Percentiles rank a stretch among this genome's conserved stretches.
Conservation (phyloP, 2,888 invertebrate species). For the Spisula subtruncata region DNA sequence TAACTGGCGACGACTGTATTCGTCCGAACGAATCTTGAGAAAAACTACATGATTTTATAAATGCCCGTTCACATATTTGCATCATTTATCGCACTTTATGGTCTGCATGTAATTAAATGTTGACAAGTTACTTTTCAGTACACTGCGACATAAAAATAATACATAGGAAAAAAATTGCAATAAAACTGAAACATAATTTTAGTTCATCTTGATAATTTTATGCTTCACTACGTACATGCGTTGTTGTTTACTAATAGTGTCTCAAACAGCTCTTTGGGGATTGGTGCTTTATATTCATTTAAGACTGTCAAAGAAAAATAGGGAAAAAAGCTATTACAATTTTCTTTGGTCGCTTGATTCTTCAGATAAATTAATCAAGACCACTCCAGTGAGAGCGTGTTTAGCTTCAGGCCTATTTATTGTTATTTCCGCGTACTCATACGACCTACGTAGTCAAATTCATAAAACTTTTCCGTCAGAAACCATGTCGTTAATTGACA, state of each 20-base stretch:
- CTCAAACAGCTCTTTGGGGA: neutral
- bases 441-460: neutral
- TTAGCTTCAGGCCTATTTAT: neutral
- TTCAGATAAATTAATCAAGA: neutral
- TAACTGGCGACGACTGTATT: too few relatives aligned
- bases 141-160: too few relatives aligned
- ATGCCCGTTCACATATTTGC: too few relatives aligned
- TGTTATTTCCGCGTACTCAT: neutral
- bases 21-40: too few relatives aligned
- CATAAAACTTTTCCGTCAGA: neutral
- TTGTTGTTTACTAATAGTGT: neutral
- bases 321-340: neutral
- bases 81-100: too few relatives aligned
- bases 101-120: too few relatives aligned
- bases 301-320: neutral
- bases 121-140: too few relatives aligned
- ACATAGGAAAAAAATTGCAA: neutral
- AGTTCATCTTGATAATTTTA: neutral
- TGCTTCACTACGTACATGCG: neutral
- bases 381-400: neutral
- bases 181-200: neutral
- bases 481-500: constrained; percentile 1
- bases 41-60: too few relatives aligned
- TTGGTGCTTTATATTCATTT: neutral
- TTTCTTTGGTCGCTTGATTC: neutral